Evolutionary conservation across 37 sponge, comb jelly and placozoan genomes (phyloP), one percentile per base, ranked within the genome.

Genomic region (Mnemiopsis leidyi): DNA sequence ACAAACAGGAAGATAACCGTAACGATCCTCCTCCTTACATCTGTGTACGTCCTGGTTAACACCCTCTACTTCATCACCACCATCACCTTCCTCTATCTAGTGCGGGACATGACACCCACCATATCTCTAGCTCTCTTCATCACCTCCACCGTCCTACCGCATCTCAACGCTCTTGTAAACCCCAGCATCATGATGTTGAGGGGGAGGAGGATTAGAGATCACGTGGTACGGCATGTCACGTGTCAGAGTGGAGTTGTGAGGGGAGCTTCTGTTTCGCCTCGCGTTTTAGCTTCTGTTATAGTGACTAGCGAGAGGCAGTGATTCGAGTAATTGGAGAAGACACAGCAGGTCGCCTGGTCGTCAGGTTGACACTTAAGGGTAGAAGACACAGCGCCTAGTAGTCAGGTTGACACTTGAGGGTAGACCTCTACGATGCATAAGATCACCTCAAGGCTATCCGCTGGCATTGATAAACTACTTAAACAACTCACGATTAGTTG

Each of bases 81-180:
- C 2, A 21, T 69, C 2, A 25, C 21, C 24, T 69, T 28, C n/a
- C 73, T 69, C 9, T 20, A 69, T 25, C 2, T 23, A 25, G 73
- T 28, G n/a, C 73, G 29, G 29, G 73, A 21, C 73, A 69, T 69
- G 73, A 23, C 73, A 16, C 73, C 73, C 29, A 3, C 9, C 73
- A 25, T 69, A 3, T 69, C 73, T 25, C 73, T 69, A 25, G 73
- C 73, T 69, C n/a, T 69, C 23, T 69, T 69, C 73, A 69, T 25
- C 73, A 69, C 73, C 73, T 69, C 73, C 73, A 69, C 73, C n/a
- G 3, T 69, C 73, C 73, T 69, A 1, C 73, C 73, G 24, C 21
- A n/a, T 25, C 9, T 69, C 73, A 69, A 25, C 73, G 7, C 73
- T 25, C 73, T 69, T 16, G 73, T 69, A 3, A 69, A 69, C 73